phyloP scores from a whole-genome alignment of 2,888 invertebrate species.

The Argyresthia goedartella region DNA sequence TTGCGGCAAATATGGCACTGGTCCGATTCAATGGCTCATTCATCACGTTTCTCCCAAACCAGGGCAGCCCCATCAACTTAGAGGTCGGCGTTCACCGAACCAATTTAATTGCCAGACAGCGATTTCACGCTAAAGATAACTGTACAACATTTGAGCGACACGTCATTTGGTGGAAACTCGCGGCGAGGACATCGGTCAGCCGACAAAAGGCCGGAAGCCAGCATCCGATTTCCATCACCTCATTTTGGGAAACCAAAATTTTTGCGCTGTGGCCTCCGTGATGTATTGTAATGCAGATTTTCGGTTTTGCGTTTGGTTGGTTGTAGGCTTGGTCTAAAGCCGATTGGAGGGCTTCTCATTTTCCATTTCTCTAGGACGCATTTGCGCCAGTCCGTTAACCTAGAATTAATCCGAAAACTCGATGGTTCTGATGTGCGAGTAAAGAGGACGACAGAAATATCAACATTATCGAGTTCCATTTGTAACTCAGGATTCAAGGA shows the following conservation, averaged over 20 bases:
- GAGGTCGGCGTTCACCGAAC: no score
- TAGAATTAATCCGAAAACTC: no score
- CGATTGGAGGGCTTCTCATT: neutral
- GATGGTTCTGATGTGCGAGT: no score
- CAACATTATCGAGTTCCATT: no score
- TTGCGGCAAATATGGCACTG: no score
- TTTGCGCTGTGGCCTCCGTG: slow-evolving; percentile 46
- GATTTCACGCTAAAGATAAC: slow-evolving; percentile 55
- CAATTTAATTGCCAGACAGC: slow-evolving; percentile 19
- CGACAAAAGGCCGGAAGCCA: slow-evolving; percentile 49
- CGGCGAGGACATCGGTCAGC: slow-evolving; percentile 59
- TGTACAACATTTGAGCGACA: slow-evolving; percentile 44
- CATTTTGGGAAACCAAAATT: slow-evolving; percentile 65
- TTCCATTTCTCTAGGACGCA: neutral
- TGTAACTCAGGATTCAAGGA: no score
- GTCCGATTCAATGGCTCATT: no score
- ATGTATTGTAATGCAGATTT: slow-evolving; percentile 58
- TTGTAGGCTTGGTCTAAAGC: no score
- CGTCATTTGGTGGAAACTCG: slow-evolving; percentile 45
- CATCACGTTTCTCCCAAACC: no score
- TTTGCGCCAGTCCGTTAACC: no score
- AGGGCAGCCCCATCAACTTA: no score
- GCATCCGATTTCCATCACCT: slow-evolving; percentile 58
- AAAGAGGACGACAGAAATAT: no score
- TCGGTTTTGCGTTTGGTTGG: slow-evolving; percentile 5